Conservation (phyloP, 1,140 invertebrate genomes). For the Hesperophylax magnus region DNA sequence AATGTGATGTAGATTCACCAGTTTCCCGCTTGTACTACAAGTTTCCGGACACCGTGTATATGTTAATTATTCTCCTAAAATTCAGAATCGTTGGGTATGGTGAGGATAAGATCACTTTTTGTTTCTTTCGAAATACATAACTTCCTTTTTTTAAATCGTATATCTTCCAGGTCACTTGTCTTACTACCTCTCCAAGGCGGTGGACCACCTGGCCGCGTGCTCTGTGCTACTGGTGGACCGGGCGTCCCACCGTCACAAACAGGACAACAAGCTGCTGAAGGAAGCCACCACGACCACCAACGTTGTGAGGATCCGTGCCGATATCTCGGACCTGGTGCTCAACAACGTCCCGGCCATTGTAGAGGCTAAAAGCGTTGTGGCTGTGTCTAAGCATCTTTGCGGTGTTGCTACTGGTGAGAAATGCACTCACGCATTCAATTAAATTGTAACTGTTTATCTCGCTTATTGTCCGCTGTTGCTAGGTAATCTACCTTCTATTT, state of each 20-base stretch:
- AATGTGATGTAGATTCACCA: no score
- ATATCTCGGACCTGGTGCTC: constrained; percentile 81
- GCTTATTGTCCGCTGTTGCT: background rate
- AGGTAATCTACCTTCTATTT: background rate
- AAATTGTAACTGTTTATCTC: background rate
- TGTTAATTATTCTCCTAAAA: no score
- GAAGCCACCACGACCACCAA: constrained; percentile 68
- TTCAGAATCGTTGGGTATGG: no score
- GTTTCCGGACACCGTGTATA: no score
- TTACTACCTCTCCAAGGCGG: constrained; percentile 79
- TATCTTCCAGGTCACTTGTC: constrained; percentile 76
- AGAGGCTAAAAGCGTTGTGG: constrained; percentile 72
- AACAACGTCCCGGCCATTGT: constrained; percentile 71
- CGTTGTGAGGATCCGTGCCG: constrained; percentile 76
- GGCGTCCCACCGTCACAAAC: constrained; percentile 84
- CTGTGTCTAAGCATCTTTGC: constrained; percentile 89
- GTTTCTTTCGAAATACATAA: no score
- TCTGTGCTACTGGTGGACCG: constrained; percentile 83
- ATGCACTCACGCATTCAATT: background rate
- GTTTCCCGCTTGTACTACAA: no score
- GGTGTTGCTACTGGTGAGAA: constrained; percentile 83
- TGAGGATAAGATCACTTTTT: no score
- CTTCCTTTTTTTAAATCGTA: no score
- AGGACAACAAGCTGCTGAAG: constrained; percentile 78
- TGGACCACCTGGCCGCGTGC: constrained; percentile 66